A percentile compares a stretch with the other conserved stretches of the same genome.
Conservation (phyloP, 2,113 vertebrate genomes). For the Centropus unirufus region DNA sequence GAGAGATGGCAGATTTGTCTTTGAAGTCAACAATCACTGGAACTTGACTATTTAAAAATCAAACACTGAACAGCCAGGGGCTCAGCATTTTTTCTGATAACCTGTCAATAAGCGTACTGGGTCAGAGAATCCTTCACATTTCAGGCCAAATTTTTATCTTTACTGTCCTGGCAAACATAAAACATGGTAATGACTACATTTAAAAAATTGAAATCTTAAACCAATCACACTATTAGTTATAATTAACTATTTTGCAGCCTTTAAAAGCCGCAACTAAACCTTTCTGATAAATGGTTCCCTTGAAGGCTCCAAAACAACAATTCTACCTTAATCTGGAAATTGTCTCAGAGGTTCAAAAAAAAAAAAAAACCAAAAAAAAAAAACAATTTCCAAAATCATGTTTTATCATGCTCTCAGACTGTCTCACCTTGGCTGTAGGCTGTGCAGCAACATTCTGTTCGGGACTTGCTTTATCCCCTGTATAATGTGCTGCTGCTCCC, state of each 20-base stretch:
- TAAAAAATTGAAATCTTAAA: background rate
- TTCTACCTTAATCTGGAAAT: background rate
- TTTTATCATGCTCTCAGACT: background rate
- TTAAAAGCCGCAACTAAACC: background rate
- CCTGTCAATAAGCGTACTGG: background rate
- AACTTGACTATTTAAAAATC: background rate
- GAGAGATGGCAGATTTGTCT: background rate
- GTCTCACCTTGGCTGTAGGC: slow-evolving; percentile 81
- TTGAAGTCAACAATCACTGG: background rate
- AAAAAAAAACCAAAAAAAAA: too few species aligned
- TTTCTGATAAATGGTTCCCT: background rate
- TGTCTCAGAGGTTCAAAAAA: background rate
- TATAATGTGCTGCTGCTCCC: slow-evolving; percentile 94
- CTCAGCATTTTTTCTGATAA: background rate
- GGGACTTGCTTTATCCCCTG: slow-evolving; percentile 85
- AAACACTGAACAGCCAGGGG: background rate
- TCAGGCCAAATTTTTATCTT: background rate
- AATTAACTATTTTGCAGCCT: background rate
- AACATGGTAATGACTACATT: background rate
- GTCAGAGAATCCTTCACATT: background rate
- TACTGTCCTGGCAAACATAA: background rate
- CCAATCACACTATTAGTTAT: background rate
- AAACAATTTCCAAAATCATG: background rate
- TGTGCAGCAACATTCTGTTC: slow-evolving; percentile 76
- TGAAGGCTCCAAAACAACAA: background rate